Percentiles rank a stretch among this genome's conserved stretches.
These are phyloP conservation scores for Hylaeus anthracinus DNA, from an alignment of 1,140 invertebrate species.

Conservation along the genomic window DNA sequence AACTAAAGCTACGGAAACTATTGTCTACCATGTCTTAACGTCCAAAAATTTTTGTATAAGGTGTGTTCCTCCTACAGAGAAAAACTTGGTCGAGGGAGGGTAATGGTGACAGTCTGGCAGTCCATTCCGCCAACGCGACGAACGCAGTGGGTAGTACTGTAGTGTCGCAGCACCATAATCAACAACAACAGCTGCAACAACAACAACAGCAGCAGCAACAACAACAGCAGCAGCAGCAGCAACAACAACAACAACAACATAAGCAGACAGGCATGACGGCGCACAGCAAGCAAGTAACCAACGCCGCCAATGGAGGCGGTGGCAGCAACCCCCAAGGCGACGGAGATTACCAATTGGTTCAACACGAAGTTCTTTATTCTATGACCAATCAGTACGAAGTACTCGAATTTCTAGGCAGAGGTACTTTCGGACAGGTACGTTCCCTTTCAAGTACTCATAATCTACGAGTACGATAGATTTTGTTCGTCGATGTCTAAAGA, in stretches of 20 bases:
- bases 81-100: slow-evolving; percentile 85
- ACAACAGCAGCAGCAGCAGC: slow-evolving; percentile 68
- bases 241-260: slow-evolving; percentile 69
- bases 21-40: slow-evolving; percentile 49
- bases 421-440: slow-evolving; percentile 96
- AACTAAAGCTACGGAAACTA: slow-evolving; percentile 14
- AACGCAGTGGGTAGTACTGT: slow-evolving; percentile 74
- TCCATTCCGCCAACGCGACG: slow-evolving; percentile 73
- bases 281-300: slow-evolving; percentile 85
- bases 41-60: slow-evolving; percentile 60
- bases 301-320: slow-evolving; percentile 80
- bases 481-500: not conserved
- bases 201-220: slow-evolving; percentile 73
- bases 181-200: slow-evolving; percentile 69
- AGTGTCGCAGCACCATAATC: slow-evolving; percentile 71
- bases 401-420: slow-evolving; percentile 98
- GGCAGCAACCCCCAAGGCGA: slow-evolving; percentile 89
- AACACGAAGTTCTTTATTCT: slow-evolving; percentile 98
- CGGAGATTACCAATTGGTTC: slow-evolving; percentile 98
- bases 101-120: slow-evolving; percentile 83
- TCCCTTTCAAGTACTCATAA: not conserved
- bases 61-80: slow-evolving; percentile 78
- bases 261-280: slow-evolving; percentile 85
- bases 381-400: slow-evolving; percentile 97
- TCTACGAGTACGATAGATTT: not conserved